phyloP scores from a whole-genome alignment of 2,113 vertebrate species.

The Halcyon malimbica region DNA sequence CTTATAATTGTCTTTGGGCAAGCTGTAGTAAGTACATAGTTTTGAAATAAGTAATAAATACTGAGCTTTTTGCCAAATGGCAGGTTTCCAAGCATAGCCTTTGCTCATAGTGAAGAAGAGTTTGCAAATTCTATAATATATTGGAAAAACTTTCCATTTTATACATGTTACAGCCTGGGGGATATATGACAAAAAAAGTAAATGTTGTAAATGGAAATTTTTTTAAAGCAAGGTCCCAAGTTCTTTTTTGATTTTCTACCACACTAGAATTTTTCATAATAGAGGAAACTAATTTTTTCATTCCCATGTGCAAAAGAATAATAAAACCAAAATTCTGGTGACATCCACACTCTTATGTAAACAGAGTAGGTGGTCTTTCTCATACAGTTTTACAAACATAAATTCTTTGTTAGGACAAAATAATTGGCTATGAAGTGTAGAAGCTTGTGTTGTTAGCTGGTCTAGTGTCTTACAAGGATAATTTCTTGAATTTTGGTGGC shows the following conservation, averaged over 20 bases:
- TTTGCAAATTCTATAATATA: not conserved
- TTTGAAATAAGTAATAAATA: not conserved
- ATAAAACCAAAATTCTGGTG: not conserved
- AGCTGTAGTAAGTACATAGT: slow-evolving; percentile 70
- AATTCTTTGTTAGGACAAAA: not conserved
- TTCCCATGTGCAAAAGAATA: not conserved
- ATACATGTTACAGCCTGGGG: not conserved
- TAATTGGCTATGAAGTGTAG: not conserved
- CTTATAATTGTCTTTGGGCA: slow-evolving; percentile 75
- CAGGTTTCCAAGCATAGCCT: not conserved
- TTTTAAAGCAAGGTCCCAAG: not conserved
- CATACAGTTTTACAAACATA: not conserved
- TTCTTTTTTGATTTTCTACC: not conserved
- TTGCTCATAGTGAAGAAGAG: not conserved
- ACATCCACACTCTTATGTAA: not conserved
- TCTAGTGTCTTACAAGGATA: not conserved
- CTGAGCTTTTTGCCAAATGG: not conserved
- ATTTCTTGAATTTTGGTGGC: not conserved
- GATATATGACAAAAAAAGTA: not conserved
- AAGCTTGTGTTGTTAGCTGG: not conserved
- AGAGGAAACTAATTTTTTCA: not conserved
- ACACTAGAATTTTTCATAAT: not conserved
- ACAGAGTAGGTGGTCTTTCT: not conserved
- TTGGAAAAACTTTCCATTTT: not conserved
- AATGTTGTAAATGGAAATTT: not conserved